A percentile compares a stretch with the other conserved stretches of the same genome.
These are phyloP conservation scores for Meganola albula DNA, from an alignment of 2,888 invertebrate species.

Conservation along the genomic window DNA sequence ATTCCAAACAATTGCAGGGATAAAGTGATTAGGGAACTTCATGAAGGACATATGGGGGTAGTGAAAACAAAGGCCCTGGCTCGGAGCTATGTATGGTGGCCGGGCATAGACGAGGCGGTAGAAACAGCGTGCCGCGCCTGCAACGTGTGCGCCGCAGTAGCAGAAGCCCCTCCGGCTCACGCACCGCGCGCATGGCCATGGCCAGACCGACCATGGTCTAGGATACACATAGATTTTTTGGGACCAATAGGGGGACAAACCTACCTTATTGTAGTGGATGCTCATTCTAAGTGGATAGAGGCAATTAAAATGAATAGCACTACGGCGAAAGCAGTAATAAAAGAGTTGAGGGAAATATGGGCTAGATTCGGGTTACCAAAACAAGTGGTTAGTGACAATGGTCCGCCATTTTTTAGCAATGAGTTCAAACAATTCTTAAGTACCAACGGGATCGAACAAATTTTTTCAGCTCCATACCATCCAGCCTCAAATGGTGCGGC, in stretches of 20 bases:
- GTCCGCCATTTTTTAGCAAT: neutral
- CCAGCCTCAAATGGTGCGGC: slow-evolving; percentile 6
- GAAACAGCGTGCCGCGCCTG: slow-evolving; percentile 8
- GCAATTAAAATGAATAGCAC: slow-evolving; percentile 1
- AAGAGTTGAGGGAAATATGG: neutral
- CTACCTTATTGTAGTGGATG: slow-evolving; percentile 18
- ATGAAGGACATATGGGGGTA: slow-evolving; percentile 17
- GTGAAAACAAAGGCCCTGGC: slow-evolving; percentile 15
- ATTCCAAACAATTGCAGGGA: slow-evolving; percentile 4
- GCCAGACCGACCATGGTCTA: slow-evolving; percentile 10
- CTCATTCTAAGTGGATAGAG: slow-evolving; percentile 17
- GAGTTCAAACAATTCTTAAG: neutral
- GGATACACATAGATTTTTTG: slow-evolving; percentile 17
- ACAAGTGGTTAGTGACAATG: neutral
- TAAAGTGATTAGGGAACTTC: slow-evolving; percentile 6
- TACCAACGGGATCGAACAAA: neutral
- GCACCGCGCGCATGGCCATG: slow-evolving; percentile 8
- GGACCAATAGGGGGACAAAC: slow-evolving; percentile 11
- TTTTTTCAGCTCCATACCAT: neutral
- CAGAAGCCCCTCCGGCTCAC: slow-evolving; percentile 20
- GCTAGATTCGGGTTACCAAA: slow-evolving; percentile 1
- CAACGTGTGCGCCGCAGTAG: slow-evolving; percentile 5
- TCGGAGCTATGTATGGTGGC: slow-evolving; percentile 16
- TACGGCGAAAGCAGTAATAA: neutral
- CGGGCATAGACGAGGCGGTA: slow-evolving; percentile 26